These are phyloP conservation scores for Mormyrus proboscirostris DNA, from an alignment of 2,797 vertebrate species.

Conservation along the genomic window DNA sequence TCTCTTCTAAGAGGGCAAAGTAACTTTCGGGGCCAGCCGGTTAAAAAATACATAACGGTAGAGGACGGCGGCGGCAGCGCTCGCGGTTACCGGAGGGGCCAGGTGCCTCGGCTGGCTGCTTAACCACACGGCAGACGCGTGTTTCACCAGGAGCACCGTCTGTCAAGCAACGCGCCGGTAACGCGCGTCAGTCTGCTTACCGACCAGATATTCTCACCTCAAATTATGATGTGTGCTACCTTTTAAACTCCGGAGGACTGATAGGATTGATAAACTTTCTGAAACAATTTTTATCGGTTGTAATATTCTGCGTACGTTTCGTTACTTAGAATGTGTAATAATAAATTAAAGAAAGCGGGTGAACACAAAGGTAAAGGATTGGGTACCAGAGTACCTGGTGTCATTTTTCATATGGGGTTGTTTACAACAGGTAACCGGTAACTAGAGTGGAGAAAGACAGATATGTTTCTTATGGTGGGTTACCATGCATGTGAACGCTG, in stretches of 20 bases:
- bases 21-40: slow-evolving; percentile 93
- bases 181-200: neutral
- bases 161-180: neutral
- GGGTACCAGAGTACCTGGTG: neutral
- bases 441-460: neutral
- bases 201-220: neutral
- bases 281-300: neutral
- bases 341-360: neutral
- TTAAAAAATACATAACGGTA: slow-evolving; percentile 91
- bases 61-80: neutral
- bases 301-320: neutral
- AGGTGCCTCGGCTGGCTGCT: neutral
- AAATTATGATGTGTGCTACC: neutral
- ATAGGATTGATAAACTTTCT: neutral
- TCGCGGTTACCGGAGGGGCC: neutral
- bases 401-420: neutral
- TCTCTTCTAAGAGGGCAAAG: slow-evolving; percentile 72
- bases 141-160: neutral
- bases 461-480: neutral
- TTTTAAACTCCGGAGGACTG: neutral
- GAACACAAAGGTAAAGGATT: neutral
- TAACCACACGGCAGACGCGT: neutral
- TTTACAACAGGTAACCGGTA: neutral
- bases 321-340: neutral
- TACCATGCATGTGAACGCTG: neutral